Percentiles rank a stretch among this genome's conserved stretches.
These are phyloP conservation scores for Dryococelus australis DNA, from an alignment of 2,888 invertebrate genomes.

Conservation along the genomic window DNA sequence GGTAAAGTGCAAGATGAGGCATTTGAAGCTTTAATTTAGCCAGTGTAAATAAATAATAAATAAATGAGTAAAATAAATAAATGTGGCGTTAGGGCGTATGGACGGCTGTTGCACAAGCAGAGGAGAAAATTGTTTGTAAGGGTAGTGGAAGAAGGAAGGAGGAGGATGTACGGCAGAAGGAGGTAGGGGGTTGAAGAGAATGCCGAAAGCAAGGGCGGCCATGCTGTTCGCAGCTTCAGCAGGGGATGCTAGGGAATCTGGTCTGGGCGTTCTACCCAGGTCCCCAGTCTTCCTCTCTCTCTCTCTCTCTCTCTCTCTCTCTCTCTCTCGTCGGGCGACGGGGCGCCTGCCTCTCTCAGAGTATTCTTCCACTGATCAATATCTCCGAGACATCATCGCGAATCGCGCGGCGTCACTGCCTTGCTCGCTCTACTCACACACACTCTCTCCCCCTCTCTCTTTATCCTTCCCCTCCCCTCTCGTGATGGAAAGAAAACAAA, in stretches of 20 bases:
- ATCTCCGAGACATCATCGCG: constrained; percentile 11
- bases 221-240: not conserved
- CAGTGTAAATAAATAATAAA: too few relatives aligned
- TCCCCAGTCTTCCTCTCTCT: too few relatives aligned
- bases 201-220: constrained; percentile 12
- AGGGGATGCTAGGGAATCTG: not conserved
- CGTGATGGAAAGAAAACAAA: too few relatives aligned
- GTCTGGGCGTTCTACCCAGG: not conserved
- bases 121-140: not conserved
- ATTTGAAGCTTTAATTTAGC: too few relatives aligned
- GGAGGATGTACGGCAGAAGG: not conserved
- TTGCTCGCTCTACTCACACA: too few relatives aligned
- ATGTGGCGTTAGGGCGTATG: not conserved
- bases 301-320: not conserved
- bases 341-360: not conserved
- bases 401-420: not conserved
- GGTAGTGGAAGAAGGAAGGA: not conserved
- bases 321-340: not conserved
- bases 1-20: too few relatives aligned
- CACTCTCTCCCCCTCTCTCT: too few relatives aligned
- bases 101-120: not conserved
- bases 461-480: too few relatives aligned
- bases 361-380: not conserved
- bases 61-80: too few relatives aligned
- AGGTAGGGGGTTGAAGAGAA: not conserved